These are phyloP conservation scores for Drosophila seclusa DNA, from an alignment of 2,888 invertebrate species.

Conservation along the genomic window DNA sequence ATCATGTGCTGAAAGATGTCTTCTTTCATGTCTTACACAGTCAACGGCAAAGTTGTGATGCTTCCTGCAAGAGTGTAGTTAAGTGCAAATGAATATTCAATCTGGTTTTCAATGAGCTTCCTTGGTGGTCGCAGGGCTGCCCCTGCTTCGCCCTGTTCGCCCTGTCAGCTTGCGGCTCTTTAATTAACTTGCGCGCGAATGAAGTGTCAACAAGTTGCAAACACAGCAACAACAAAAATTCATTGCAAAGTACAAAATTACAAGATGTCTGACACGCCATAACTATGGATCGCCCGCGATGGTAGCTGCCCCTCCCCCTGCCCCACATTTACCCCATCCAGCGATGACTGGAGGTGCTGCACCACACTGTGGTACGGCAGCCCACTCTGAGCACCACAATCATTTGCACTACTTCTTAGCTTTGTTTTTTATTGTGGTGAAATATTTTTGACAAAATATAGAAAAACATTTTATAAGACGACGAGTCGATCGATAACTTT, in stretches of 20 bases:
- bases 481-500: neutral
- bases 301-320: constrained; percentile 11
- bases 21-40: neutral
- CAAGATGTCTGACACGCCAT: constrained; percentile 78
- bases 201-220: constrained; percentile 84
- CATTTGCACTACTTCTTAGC: neutral
- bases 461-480: neutral
- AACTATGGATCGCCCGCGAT: constrained; percentile 72
- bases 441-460: neutral
- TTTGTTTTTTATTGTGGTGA: neutral
- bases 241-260: constrained; percentile 68
- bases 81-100: constrained; percentile 17
- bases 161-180: constrained; percentile 51
- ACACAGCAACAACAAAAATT: constrained; percentile 60
- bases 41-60: too few species aligned
- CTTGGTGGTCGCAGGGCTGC: constrained; percentile 49
- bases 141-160: neutral
- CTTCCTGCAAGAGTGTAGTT: constrained; percentile 6
- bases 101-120: constrained; percentile 20
- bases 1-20: neutral
- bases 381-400: neutral
- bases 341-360: neutral
- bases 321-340: constrained; percentile 5
- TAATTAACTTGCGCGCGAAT: constrained; percentile 84
- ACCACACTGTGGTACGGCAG: constrained; percentile 20